Base-by-base conservation (phyloP, 2,797 vertebrate genomes). In the Eulemur rubriventer region DNA sequence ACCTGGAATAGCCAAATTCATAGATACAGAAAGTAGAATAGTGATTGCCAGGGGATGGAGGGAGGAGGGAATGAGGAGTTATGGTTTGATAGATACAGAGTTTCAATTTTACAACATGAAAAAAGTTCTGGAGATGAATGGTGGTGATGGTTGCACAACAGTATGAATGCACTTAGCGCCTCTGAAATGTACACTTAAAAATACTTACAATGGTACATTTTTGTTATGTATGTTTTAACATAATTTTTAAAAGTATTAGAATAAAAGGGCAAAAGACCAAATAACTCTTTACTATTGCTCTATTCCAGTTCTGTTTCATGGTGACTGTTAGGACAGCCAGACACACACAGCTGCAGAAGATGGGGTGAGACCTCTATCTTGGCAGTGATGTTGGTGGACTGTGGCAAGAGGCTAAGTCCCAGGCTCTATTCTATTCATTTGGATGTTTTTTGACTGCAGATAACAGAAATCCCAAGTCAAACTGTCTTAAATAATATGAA, bases 391-490 rank as follows among this genome's bases (percentile, higher is more conserved):
- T 7, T 14, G 22, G 24, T 18, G 9, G 13, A n/a, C 18, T 30
- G 2, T 30, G 35, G 0, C n/a, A 69, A 30, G 59, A 65, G 14
- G 4, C 7, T 4, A 9, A 35, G 12, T 18, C n/a, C n/a, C 41
- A 22, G 72, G 41, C 4, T 28, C 12, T 18, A 3, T 26, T 50
- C 69, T 9, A 50, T 35, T 13, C 1, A 0, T 52, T 20, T 38
- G 24, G 48, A 65, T 81, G 65, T 50, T 55, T 78, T 73, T 48
- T 12, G 16, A 59, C 30, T 33, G 18, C 5, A 46, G 9, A 10
- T 17, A 46, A 76, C 50, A 89, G 63, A 95, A 91, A 89, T 43
- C 48, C 8, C n/a, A 76, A 57, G 41, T 43, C 26, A 52, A 89
- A 46, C 5, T 61, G 24, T 18, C 8, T 48, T 86, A 57, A 92